A percentile compares a stretch with the other conserved stretches of the same genome.
phyloP scores from a whole-genome alignment of 2,797 vertebrate species.

The Hydrophis major region DNA sequence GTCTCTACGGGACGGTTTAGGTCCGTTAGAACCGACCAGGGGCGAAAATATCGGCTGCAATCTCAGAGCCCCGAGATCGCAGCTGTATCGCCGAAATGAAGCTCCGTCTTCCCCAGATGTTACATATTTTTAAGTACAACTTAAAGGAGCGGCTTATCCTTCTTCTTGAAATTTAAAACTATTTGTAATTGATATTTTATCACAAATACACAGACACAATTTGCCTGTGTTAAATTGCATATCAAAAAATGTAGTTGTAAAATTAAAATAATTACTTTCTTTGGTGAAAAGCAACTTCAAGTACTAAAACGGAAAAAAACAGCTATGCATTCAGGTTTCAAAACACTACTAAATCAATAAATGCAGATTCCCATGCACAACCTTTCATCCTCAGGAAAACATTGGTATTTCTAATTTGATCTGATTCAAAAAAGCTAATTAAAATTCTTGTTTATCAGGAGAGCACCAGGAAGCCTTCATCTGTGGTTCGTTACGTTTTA shows the following conservation, averaged over 20 bases:
- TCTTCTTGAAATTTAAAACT: not conserved
- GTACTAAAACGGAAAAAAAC: not conserved
- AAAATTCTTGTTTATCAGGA: not conserved
- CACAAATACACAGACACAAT: too few relatives aligned
- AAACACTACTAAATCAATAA: not conserved
- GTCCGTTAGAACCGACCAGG: too few relatives aligned
- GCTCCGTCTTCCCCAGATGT: too few relatives aligned
- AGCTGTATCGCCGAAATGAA: too few relatives aligned
- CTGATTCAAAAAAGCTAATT: not conserved
- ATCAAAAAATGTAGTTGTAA: not conserved
- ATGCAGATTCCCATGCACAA: not conserved
- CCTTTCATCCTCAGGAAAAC: not conserved
- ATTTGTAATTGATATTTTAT: not conserved
- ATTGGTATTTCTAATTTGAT: not conserved
- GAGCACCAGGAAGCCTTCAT: too few relatives aligned
- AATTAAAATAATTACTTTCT: not conserved
- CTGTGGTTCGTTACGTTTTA: too few relatives aligned
- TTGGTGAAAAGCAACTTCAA: not conserved
- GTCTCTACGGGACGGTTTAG: too few relatives aligned
- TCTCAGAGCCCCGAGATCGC: too few relatives aligned
- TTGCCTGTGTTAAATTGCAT: not conserved
- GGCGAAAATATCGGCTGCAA: too few relatives aligned
- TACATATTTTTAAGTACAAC: too few relatives aligned
- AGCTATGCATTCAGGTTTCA: not conserved
- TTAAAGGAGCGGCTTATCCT: too few relatives aligned